Base-by-base conservation (phyloP, 2,113 vertebrate species). In the Notarius lentiginosus region DNA sequence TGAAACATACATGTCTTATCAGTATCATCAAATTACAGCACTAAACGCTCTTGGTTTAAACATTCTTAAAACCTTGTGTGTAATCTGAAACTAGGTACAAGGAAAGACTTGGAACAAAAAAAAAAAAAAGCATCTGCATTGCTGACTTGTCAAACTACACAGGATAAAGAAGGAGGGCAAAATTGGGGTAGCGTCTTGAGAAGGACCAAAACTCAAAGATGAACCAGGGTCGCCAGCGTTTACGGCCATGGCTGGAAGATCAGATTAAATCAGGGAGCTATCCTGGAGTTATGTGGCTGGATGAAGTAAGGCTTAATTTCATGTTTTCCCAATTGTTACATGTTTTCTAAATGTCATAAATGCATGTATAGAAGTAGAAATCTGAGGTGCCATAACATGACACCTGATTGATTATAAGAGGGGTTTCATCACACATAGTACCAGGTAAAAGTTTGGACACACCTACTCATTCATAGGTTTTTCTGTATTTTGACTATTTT, bases 221-320 rank as follows among this genome's bases (percentile, higher is more conserved):
- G 95, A 93, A 95, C 41, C 93, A 94, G 47, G 93, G 92, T 51
- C 92, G 95, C 15, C 91, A 94, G 83, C 94, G 95, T 58, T 88
- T 96, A 83, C 92, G 95, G 82, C 94, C 93, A 0, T 96, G 95
- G 95, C 93, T 96, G 89, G 95, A 96, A 87, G 93, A 96, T 68
- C 95, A 96, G 92, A 96, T 96, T 86, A 87, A 94, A 2, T 96
- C 95, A 12, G 93, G 94, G 22, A 93, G 86, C 77, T 95, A 95
- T 88, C 95, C 95, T 56, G 95, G 95, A 85, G 95, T 96, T 79
- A 89, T 86, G 77, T 96, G 95, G 95, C 89, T 95, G 27, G 94
- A 96, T 90, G 89, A 95, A 93, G 95, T 96, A 92, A 55, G 86
- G 41, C 7, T 60, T 61, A 27, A 58, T 41, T 84, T 55, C 10